phyloP scores from a whole-genome alignment of 2,797 vertebrate genomes.

The Manis pentadactyla region DNA sequence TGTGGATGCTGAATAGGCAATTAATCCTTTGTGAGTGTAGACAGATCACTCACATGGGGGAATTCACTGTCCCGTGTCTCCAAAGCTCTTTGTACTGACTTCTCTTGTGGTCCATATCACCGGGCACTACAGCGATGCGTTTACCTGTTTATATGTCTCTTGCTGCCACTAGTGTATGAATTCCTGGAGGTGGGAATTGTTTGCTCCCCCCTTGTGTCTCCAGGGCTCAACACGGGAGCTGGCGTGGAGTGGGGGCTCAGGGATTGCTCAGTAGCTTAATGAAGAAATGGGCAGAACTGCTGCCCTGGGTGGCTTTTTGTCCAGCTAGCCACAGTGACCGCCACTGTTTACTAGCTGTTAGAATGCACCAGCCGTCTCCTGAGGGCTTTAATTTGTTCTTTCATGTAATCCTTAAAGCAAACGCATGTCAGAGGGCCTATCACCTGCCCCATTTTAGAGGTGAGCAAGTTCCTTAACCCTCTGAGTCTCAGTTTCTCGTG shows the following conservation, averaged over 20 bases:
- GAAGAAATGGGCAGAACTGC: background rate
- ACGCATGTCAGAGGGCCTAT: background rate
- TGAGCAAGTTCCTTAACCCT: background rate
- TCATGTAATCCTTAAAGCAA: background rate
- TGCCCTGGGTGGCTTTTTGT: background rate
- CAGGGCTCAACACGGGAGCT: background rate
- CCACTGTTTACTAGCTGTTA: background rate
- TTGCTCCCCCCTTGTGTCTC: background rate
- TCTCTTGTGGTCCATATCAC: background rate
- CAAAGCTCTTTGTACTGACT: background rate
- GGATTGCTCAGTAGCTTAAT: background rate
- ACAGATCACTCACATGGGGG: background rate
- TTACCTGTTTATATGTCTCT: background rate
- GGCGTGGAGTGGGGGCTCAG: background rate
- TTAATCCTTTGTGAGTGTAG: background rate
- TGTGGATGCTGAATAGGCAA: background rate
- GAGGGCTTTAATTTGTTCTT: background rate
- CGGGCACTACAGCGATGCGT: background rate
- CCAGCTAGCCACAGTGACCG: background rate
- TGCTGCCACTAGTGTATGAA: background rate
- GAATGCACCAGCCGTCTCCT: background rate
- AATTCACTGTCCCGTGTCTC: background rate
- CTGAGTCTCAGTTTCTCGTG: no score
- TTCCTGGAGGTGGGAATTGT: background rate
- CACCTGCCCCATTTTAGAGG: constrained; percentile 20